Percentiles rank a stretch among this genome's conserved stretches.
Evolutionary conservation across 2,888 invertebrate species (phyloP).

Genomic region (Drosophila pseudotakahashii): DNA sequence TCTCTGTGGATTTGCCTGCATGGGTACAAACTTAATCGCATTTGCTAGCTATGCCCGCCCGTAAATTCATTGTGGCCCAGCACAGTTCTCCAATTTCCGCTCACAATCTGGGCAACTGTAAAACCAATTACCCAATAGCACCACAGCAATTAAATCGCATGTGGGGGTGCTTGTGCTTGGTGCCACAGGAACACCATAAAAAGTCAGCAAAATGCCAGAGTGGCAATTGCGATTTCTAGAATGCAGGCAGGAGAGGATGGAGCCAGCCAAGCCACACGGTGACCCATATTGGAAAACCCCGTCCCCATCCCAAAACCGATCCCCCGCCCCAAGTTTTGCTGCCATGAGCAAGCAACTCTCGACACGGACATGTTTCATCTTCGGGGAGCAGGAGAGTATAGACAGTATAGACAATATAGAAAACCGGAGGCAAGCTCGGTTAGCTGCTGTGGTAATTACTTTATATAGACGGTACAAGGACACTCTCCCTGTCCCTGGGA

Average conservation of each 20-base stretch:
- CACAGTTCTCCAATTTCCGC: conserved; percentile 19
- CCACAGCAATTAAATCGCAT: conserved; percentile 58
- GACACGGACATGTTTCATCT: conserved; percentile 38
- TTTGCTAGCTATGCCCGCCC: conserved; percentile 1
- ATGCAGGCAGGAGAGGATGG: conserved; percentile 8
- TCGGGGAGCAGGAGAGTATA: conserved; percentile 2
- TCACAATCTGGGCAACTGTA: conserved; percentile 44
- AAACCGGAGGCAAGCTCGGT: conserved; percentile 24
- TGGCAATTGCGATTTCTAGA: conserved; percentile 55
- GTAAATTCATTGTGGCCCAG: conserved; percentile 23
- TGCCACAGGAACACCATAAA: conserved; percentile 37
- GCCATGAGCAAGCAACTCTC: conserved; percentile 19
- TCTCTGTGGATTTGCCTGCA: neutral
- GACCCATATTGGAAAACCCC: conserved; percentile 43
- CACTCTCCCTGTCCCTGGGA: conserved; percentile 11
- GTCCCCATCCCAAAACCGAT: neutral
- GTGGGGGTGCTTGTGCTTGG: conserved; percentile 11
- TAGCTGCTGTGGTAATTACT: conserved; percentile 53
- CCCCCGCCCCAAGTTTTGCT: neutral
- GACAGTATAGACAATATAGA: conserved; percentile 42
- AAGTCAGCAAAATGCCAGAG: conserved; percentile 37
- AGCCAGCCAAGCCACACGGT: conserved; percentile 48
- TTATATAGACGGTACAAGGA: conserved; percentile 41
- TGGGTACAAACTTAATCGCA: neutral
- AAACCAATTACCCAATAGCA: conserved; percentile 56